A percentile compares a stretch with the other conserved stretches of the same genome.
Conservation (phyloP, 1,140 invertebrate species). For the Sycobia sp. region DNA sequence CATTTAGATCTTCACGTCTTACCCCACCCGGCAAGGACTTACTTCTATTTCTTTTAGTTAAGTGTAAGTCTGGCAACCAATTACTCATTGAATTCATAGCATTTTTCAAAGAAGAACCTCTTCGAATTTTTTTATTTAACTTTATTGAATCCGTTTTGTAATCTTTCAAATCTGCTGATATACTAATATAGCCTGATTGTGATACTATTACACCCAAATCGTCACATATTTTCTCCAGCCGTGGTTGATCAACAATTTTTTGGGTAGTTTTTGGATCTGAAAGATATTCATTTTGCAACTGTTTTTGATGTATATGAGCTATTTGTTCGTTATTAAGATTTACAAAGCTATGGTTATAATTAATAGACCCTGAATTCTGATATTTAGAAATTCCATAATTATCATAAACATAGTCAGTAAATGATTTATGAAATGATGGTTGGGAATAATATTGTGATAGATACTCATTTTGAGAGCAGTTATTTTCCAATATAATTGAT, state of each 20-base stretch:
- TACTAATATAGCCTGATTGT: slow-evolving; percentile 81
- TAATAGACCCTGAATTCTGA: slow-evolving; percentile 50
- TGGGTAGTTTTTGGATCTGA: background rate
- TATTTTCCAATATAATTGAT: background rate
- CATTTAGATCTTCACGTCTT: slow-evolving; percentile 66
- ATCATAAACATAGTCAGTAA: slow-evolving; percentile 53
- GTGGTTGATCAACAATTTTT: slow-evolving; percentile 56
- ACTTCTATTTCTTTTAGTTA: slow-evolving; percentile 77
- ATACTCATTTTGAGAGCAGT: background rate
- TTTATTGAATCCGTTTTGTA: slow-evolving; percentile 62
- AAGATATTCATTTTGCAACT: slow-evolving; percentile 9
- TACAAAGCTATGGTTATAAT: slow-evolving; percentile 46
- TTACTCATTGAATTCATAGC: slow-evolving; percentile 81
- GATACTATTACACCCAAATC: slow-evolving; percentile 74
- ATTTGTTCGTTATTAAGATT: slow-evolving; percentile 39
- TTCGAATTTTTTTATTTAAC: slow-evolving; percentile 69
- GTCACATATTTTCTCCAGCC: slow-evolving; percentile 53
- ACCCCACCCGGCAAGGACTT: slow-evolving; percentile 77
- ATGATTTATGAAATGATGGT: slow-evolving; percentile 51
- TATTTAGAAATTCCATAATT: slow-evolving; percentile 56
- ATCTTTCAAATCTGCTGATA: slow-evolving; percentile 71
- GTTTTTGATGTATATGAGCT: background rate
- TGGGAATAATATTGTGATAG: slow-evolving; percentile 57
- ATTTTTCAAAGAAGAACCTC: slow-evolving; percentile 74
- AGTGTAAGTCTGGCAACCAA: slow-evolving; percentile 81